Evolutionary conservation across 2,113 vertebrate genomes (phyloP), one percentile per base, ranked within the genome.

Genomic region (Lagenorhynchus albirostris): DNA sequence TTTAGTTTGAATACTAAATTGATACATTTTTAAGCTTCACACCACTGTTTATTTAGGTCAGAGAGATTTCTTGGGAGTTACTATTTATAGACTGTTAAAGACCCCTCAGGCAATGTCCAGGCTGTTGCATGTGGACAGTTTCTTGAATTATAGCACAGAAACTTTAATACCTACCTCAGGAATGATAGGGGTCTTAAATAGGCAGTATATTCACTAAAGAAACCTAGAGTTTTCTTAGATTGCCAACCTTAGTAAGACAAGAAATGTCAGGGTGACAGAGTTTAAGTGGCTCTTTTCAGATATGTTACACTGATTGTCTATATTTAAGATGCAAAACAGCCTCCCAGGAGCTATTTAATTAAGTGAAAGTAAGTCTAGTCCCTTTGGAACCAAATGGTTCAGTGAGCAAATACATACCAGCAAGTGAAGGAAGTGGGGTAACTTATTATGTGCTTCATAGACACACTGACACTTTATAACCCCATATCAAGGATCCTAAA

Each of bases 141-240:
- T 79, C 81, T 96, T 92, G 97, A 98, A 98, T 98, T 97, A 98
- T 82, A 98, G 97, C 96, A 50, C 92, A 95, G 84, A 82, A 80
- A 96, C 63, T 92, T 98, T 97, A 98, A 98, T 97, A 82, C 21
- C 83, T 89, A 98, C 97, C 50, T 98, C 95, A 98, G 63, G 97
- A 97, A 97, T 97, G 97, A 98, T 26, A 98, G 98, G 94, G 92
- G 95, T 92, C 97, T 89, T 92, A 98, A 97, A 93, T 85, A 95
- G 95, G 88, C 91, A 96, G 96, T 89, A 18, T 88, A 98, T 97
- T 98, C 97, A 96, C 94, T 67, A 91, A 91, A 95, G 97, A 98
- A 98, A 98, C 97, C 98, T 98, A 96, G 97, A 98, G 97, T 98
- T 98, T 98, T 97, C 97, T 97, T 98, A 98, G 98, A 96, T 97